Base-by-base conservation (phyloP, 2,113 vertebrate species). In the Barnardius zonarius region DNA sequence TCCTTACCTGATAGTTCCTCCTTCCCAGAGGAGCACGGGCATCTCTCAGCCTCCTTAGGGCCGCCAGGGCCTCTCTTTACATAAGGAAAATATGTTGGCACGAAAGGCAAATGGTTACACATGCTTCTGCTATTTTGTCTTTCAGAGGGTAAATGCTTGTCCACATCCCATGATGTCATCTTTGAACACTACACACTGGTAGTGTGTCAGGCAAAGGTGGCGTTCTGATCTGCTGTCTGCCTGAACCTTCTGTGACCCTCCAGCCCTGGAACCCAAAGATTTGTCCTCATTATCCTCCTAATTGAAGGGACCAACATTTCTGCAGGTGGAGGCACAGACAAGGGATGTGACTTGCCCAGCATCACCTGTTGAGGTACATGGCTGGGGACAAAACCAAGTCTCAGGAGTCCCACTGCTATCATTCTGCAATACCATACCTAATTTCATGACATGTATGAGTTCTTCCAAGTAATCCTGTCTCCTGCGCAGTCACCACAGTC, bases 41-140 rank as follows among this genome's bases (percentile, higher is more conserved):
- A 97, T 95, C 93, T 97, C 84, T 96, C 74, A 94, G 89, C 74
- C 89, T 96, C 92, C 91, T 96, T 90, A 92, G 80, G 79, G 94
- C 89, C 86, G 93, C 94, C 97, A 97, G 70, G 44, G 44, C 46
- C 77, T 82, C 83, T 96, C 94, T 96, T 96, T 95, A 86, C 89
- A 70, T 39, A 70, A 73, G 64, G 84, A 95, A 97, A 96, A 83
- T 97, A 97, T 96, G 97, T 86, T 94, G 96, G 94, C 79, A 93
- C 0, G 4, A 67, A 92, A 91, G 46, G 55, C 70, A 92, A 88
- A 81, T 0, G 23, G 80, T 96, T 95, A 96, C 91, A 95, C 90
- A 92, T 86, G 69, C 61, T 79, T 94, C 83, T 94, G 77, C 80
- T 89, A 61, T 96, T 93, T 94, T 96, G 30, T 83, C 44, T 88